These are phyloP conservation scores for Diabrotica undecimpunctata DNA, from an alignment of 1,140 invertebrate species.

Conservation along the genomic window DNA sequence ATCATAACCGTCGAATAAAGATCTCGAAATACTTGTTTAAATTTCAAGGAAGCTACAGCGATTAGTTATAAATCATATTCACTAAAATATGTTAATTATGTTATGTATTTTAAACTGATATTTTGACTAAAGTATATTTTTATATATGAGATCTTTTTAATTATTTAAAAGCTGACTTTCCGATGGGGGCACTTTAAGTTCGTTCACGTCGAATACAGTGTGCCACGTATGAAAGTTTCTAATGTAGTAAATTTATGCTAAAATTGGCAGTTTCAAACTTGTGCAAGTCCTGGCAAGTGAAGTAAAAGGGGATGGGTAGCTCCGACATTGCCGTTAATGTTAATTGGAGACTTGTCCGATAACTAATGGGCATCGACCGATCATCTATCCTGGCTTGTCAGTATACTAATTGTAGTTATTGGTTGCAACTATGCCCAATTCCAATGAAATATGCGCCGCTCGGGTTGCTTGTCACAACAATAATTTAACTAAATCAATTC, in stretches of 20 bases:
- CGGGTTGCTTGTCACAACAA: slow-evolving; percentile 39
- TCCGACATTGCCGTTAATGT: slow-evolving; percentile 34
- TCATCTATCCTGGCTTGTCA: slow-evolving; percentile 40
- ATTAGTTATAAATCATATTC: no score
- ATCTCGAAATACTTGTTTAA: no score
- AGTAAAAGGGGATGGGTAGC: not conserved
- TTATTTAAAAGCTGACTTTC: no score
- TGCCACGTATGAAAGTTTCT: not conserved
- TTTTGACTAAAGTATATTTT: no score
- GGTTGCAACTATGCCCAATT: slow-evolving; percentile 45
- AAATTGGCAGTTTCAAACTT: not conserved
- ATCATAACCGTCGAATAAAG: no score
- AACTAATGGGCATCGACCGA: slow-evolving; percentile 37
- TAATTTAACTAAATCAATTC: slow-evolving; percentile 46
- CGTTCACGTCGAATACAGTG: no score
- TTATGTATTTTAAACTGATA: no score
- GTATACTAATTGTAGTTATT: slow-evolving; percentile 45
- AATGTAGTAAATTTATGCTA: not conserved
- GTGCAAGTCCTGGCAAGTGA: not conserved
- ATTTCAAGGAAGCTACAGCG: no score
- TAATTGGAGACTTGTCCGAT: slow-evolving; percentile 39
- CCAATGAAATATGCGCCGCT: slow-evolving; percentile 41
- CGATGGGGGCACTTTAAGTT: no score
- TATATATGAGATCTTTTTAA: no score
- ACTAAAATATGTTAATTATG: no score